Evolutionary conservation across 2,888 invertebrate species (phyloP), one percentile per base, ranked within the genome.

Genomic region (Priocnemis perturbator): DNA sequence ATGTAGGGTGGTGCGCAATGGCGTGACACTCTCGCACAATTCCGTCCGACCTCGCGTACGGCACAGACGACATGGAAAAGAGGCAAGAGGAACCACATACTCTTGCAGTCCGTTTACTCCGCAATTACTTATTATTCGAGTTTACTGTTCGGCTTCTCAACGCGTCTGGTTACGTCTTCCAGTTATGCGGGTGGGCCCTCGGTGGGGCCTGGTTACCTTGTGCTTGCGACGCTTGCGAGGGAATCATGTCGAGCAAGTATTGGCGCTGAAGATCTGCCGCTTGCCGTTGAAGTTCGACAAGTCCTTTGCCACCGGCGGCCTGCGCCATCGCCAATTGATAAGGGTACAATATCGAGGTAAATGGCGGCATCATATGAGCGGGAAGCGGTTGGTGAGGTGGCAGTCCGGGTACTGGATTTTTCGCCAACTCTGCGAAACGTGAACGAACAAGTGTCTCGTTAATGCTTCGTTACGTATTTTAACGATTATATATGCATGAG

Each of bases 161-260:
- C 68, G 78, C 86, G 83, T 83, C 81, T 82, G 89, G 91, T 92
- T 92, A 92, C 91, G 92, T 92, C 84, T 92, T 92, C 92, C 92
- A 92, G 82, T 92, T 92, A 86, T 92, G 91, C 21, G 88, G 88
- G 76, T 89, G 88, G 72, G 88, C 86, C 63, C 89, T 83, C 1
- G 88, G 84, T 60, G 88, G 86, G 58, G 86, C 86, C 74, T 89
- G 89, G 74, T 91, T 90, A 23, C 85, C 83, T 78, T 91, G 91
- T 20, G 90, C 90, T 66, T 88, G 89, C 1, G 88, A 84, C 23
- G 91, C 88, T 67, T 91, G 90, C 71, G 91, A 93, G 66, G 97
- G 97, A 85, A 98, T 97, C 97, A 98, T 97, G 90, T 98, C 98
- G 74, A 98, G 92, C 85, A 98, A 92, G 91, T 98, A 98, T 91